Percentiles rank a stretch among this genome's conserved stretches.
Conservation (phyloP, 2,113 vertebrate genomes). For the Pao palembangensis region DNA sequence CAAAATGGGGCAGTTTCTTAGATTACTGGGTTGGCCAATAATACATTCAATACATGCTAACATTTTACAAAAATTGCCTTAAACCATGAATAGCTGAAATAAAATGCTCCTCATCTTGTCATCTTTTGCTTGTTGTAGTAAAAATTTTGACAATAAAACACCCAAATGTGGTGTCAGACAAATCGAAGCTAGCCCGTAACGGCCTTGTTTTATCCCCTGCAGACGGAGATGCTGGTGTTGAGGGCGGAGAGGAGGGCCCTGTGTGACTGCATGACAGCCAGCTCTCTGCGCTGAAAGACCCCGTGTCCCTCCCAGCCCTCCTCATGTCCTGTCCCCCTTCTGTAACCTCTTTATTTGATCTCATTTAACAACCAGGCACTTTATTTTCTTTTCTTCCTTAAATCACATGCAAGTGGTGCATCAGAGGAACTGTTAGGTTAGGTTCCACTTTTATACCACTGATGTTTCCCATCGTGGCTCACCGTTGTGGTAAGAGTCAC, state of each 20-base stretch:
- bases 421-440: slow-evolving; percentile 25
- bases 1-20: too few species aligned
- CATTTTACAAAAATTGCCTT: too few species aligned
- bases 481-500: slow-evolving; percentile 5
- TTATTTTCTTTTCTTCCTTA: slow-evolving; percentile 48
- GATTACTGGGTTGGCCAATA: too few species aligned
- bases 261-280: slow-evolving; percentile 85
- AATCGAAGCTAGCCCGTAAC: too few species aligned
- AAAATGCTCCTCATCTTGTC: neutral
- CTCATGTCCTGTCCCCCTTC: neutral
- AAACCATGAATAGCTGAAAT: too few species aligned
- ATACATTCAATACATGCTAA: too few species aligned
- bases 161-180: too few species aligned
- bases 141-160: too few species aligned
- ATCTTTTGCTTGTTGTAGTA: neutral
- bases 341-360: slow-evolving; percentile 33
- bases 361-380: slow-evolving; percentile 54
- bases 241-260: slow-evolving; percentile 86
- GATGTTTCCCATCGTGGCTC: slow-evolving; percentile 27
- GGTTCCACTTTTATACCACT: slow-evolving; percentile 37
- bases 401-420: slow-evolving; percentile 9
- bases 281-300: slow-evolving; percentile 74
- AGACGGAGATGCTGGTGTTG: slow-evolving; percentile 91
- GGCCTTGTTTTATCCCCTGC: slow-evolving; percentile 18
- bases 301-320: neutral